Evolutionary conservation across 1,140 invertebrate species (phyloP), one percentile per base, ranked within the genome.

Genomic region (Leptestheria dahalacensis): DNA sequence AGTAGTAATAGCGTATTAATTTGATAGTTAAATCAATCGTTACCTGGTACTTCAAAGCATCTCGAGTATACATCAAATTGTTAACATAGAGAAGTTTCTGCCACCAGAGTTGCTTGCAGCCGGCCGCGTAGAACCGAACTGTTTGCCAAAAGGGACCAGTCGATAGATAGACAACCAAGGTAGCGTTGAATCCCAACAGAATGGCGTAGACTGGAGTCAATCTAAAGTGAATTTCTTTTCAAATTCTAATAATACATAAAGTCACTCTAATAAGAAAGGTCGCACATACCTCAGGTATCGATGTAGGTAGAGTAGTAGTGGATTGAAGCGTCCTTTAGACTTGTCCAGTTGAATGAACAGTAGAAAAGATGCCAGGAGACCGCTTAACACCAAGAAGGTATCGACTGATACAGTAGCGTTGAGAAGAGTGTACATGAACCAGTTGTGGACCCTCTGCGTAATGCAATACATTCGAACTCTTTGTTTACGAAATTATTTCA

Each of bases 161-260:
- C 1, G 79, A 80, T 1, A 82, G 64, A 59, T 85, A 79, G 48
- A 81, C 79, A 72, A 82, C 78, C 2, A 86, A 72, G 66, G 79
- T 84, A 0, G 81, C 79, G 65, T 84, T 84, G 70, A 82, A 83
- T 51, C 87, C 86, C 55, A 93, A 71, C 41, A 88, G 80, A 64
- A 87, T 86, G 68, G 90, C 77, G 69, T 92, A 91, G 1, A 88
- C 85, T 0, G 85, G 82, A 0, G 87, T 91, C 46, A 92, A 74
- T 67, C 84, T 82, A 15, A 52, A 15, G 6, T 46, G 26, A 21
- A 57, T 3, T 10, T 46, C 11, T 28, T 29, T 6, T 2, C 20
- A 56, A 28, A 56, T 12, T 28, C 21, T 12, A 56, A 56, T 2
- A 3, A 15, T 53, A 21, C 18, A 53, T 57, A 12, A 57, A 20